Percentiles rank a stretch among this genome's conserved stretches.
Conservation (phyloP, 1,140 invertebrate species). For the Gerris buenoi region DNA sequence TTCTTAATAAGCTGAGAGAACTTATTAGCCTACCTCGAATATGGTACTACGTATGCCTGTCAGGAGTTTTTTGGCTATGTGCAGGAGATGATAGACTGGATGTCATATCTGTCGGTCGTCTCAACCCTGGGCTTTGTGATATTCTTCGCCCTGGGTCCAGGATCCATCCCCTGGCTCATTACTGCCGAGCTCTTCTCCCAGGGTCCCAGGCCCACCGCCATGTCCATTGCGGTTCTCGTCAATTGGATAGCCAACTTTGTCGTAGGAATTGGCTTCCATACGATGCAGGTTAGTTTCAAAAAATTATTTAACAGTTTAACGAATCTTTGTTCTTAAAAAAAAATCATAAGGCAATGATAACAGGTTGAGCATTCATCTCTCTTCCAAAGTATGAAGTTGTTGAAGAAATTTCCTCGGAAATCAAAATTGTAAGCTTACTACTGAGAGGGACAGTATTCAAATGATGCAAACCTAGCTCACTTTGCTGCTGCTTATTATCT, state of each 20-base stretch:
- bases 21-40: slow-evolving; percentile 27
- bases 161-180: slow-evolving; percentile 98
- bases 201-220: slow-evolving; percentile 87
- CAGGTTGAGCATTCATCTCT: too few relatives aligned
- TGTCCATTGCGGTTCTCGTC: slow-evolving; percentile 92
- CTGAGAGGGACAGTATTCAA: too few relatives aligned
- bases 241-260: slow-evolving; percentile 98
- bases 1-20: too few relatives aligned
- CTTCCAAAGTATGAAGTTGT: too few relatives aligned
- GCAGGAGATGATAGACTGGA: slow-evolving; percentile 95
- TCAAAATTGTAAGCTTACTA: too few relatives aligned
- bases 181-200: slow-evolving; percentile 96
- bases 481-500: too few relatives aligned
- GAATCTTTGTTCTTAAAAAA: too few relatives aligned
- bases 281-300: slow-evolving; percentile 77
- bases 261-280: slow-evolving; percentile 87
- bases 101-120: slow-evolving; percentile 87
- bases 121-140: slow-evolving; percentile 88
- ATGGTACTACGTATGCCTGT: slow-evolving; percentile 37
- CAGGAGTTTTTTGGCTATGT: slow-evolving; percentile 90
- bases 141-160: slow-evolving; percentile 90
- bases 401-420: too few relatives aligned
- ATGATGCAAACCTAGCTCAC: too few relatives aligned
- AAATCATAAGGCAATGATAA: too few relatives aligned
- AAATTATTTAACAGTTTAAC: too few relatives aligned